Evolutionary conservation across 2,113 vertebrate species (phyloP).

Genomic region (Hydrochoerus hydrochaeris): DNA sequence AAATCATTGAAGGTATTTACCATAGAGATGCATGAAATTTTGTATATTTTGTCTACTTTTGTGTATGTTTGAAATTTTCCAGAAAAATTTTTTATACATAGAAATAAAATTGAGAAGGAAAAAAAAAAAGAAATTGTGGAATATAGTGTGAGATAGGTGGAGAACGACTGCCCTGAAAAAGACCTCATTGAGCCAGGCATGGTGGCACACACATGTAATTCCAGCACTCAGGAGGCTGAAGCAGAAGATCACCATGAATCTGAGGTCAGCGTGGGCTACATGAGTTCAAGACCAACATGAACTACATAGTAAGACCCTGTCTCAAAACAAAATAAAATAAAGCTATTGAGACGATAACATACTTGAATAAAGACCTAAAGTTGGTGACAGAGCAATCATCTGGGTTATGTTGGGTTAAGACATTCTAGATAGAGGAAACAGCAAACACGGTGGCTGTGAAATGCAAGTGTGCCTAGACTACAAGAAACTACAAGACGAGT

Average conservation of each 20-base stretch:
- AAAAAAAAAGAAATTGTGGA: neutral
- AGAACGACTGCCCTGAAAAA: neutral
- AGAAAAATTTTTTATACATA: neutral
- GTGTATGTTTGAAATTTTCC: slow-evolving; percentile 51
- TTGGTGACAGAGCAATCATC: neutral
- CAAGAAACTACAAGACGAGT: neutral
- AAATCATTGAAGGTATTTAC: slow-evolving; percentile 32
- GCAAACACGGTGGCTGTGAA: neutral
- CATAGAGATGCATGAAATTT: slow-evolving; percentile 2
- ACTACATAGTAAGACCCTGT: neutral
- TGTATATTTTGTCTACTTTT: slow-evolving; percentile 22
- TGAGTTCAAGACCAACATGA: neutral
- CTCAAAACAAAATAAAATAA: neutral
- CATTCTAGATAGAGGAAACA: neutral
- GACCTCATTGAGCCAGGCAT: neutral
- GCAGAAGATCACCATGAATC: neutral
- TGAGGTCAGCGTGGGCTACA: neutral
- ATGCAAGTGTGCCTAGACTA: neutral
- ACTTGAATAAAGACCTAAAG: slow-evolving; percentile 5
- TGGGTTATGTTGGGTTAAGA: neutral
- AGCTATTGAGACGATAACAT: neutral
- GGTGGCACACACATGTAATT: neutral
- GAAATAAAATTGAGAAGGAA: neutral
- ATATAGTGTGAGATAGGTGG: neutral
- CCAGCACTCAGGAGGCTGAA: neutral